phyloP scores from a whole-genome alignment of 2,797 vertebrate species.

The Dipus sagitta region DNA sequence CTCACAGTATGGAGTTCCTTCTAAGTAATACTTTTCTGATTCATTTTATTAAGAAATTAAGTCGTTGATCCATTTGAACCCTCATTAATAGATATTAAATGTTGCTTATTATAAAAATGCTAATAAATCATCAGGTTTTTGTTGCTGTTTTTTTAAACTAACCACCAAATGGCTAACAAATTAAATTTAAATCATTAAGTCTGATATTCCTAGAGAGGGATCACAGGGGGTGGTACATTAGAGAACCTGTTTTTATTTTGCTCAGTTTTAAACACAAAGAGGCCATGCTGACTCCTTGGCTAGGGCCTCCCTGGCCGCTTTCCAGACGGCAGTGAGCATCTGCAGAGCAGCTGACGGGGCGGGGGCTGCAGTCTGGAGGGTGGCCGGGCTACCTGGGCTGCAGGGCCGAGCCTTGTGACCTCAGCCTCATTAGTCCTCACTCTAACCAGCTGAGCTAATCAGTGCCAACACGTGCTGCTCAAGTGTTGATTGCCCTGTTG shows the following conservation, averaged over 20 bases:
- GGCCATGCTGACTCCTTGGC: slow-evolving; percentile 59
- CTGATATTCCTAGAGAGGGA: slow-evolving; percentile 74
- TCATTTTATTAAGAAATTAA: slow-evolving; percentile 79
- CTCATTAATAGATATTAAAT: slow-evolving; percentile 76
- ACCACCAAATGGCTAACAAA: slow-evolving; percentile 76
- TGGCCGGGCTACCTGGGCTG: neutral
- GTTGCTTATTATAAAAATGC: slow-evolving; percentile 74
- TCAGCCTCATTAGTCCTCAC: slow-evolving; percentile 27
- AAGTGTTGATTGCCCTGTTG: neutral
- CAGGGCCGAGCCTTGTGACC: neutral
- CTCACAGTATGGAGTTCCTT: slow-evolving; percentile 65
- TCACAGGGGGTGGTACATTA: slow-evolving; percentile 71
- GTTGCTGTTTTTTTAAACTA: slow-evolving; percentile 49
- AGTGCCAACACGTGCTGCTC: neutral
- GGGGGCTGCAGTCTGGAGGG: neutral
- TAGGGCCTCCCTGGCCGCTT: neutral
- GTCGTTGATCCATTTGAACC: slow-evolving; percentile 66
- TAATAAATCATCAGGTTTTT: slow-evolving; percentile 73
- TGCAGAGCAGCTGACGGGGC: neutral
- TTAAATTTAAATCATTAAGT: slow-evolving; percentile 79
- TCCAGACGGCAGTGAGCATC: slow-evolving; percentile 43
- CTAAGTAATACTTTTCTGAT: slow-evolving; percentile 61
- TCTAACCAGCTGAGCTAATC: neutral
- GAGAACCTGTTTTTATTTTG: slow-evolving; percentile 75
- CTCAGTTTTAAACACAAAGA: slow-evolving; percentile 76